phyloP scores from a whole-genome alignment of 2,797 vertebrate species.

The Hippocampus kuda region DNA sequence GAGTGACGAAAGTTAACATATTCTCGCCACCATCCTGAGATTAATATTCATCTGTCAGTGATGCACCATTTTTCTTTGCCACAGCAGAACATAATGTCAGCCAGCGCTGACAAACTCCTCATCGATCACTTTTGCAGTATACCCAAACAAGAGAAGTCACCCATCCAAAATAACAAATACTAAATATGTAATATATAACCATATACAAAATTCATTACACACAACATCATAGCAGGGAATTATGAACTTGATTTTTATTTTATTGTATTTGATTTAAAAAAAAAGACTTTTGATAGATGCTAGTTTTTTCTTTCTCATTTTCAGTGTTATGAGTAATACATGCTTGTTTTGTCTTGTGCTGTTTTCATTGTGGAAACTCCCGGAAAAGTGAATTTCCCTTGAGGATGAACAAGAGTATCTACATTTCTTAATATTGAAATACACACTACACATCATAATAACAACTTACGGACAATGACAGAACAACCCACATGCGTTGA shows the following conservation, averaged over 20 bases:
- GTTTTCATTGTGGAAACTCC: neutral
- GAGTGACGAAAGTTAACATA: slow-evolving; percentile 35
- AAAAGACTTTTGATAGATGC: neutral
- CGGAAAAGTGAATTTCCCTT: neutral
- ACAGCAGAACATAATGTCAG: slow-evolving; percentile 16
- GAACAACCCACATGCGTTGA: neutral
- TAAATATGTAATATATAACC: too few species aligned
- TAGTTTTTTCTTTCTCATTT: neutral
- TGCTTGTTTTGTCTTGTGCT: neutral
- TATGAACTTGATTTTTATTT: neutral
- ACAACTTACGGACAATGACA: neutral
- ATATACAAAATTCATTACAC: neutral
- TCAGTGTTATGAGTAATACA: neutral
- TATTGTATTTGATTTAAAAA: neutral
- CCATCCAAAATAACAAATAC: too few species aligned
- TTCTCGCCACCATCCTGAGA: slow-evolving; percentile 35
- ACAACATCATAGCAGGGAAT: neutral
- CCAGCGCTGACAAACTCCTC: slow-evolving; percentile 9
- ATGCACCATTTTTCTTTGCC: slow-evolving; percentile 20
- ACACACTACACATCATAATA: neutral
- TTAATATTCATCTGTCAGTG: slow-evolving; percentile 27
- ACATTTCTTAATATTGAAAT: neutral
- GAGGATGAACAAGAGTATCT: neutral
- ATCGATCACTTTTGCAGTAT: slow-evolving; percentile 20
- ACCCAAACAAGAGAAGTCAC: neutral